Base-by-base conservation (phyloP, 2,888 invertebrate species). In the Tenthredo amoena region DNA sequence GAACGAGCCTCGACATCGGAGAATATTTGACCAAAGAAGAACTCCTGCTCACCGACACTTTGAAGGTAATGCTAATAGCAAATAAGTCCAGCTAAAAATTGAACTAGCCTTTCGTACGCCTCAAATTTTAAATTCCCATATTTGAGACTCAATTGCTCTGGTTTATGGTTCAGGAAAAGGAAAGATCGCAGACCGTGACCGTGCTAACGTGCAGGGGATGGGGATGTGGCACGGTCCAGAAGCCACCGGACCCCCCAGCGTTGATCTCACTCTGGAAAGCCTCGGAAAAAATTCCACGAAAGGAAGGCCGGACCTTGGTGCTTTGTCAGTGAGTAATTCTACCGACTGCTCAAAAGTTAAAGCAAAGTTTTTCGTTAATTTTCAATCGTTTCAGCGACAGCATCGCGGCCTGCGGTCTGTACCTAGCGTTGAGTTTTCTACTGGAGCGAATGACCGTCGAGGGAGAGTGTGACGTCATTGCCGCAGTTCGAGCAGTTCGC, bases 391-490 rank as follows among this genome's bases (percentile, higher is more conserved):
- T 15, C 87, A 95, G 95, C 86, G 93, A 95, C 89, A 95, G 95
- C 7, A 93, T 93, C 12, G 94, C 91, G 10, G 93, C 93, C 10
- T 92, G 93, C 87, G 95, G 95, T 18, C 89, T 95, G 21, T 95
- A 94, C 50, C 50, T 50, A 10, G 50, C 50, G n/a, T n/a, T 50
- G 18, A 50, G 50, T n/a, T 50, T 50, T 50, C 87, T 95, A 7
- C 91, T 95, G 34, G 94, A 95, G 87, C 94, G 94, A 90, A 94
- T 95, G 89, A 93, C 94, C 85, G 88, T 94, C 10, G 95, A 95
- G 88, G 94, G 94, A 50, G 92, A 93, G 85, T 94, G 94, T 86
- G 95, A 95, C 87, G 94, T 94, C 26, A 94, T 94, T 85, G 91
- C 94, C 85, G 94, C 94, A 4, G 94, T 94, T 18, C 90, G 94